These are phyloP conservation scores for Entomobrya multifasciata DNA, from an alignment of 2,888 invertebrate species.

Conservation along the genomic window DNA sequence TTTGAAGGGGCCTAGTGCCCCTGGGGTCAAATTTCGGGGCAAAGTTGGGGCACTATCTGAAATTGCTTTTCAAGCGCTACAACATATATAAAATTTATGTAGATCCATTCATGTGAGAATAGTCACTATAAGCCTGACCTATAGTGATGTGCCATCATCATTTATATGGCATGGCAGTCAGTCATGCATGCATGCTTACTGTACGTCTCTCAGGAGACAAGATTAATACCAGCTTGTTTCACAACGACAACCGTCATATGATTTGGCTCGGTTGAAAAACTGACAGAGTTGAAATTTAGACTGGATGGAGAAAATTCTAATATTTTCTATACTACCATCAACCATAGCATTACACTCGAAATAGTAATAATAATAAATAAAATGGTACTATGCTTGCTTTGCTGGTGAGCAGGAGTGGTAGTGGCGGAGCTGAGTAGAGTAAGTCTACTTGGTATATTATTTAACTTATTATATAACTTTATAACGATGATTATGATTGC, in stretches of 20 bases:
- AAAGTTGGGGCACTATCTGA: too few relatives aligned
- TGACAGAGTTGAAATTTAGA: constrained; percentile 32
- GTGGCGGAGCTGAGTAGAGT: too few relatives aligned
- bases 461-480: too few relatives aligned
- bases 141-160: constrained; percentile 57
- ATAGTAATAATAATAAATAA: constrained; percentile 5
- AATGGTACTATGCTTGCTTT: neutral
- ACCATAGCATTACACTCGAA: constrained; percentile 33
- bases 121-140: neutral
- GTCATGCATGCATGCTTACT: constrained; percentile 64
- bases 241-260: constrained; percentile 42
- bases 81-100: too few relatives aligned
- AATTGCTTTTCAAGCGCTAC: too few relatives aligned
- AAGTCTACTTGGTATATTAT: too few relatives aligned
- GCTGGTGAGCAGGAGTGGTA: too few relatives aligned
- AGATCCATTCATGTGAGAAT: neutral
- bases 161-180: constrained; percentile 52
- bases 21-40: too few relatives aligned
- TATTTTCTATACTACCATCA: too few relatives aligned
- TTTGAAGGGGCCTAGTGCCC: too few relatives aligned
- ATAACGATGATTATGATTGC: too few relatives aligned
- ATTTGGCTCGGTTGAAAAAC: too few relatives aligned
- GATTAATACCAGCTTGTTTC: constrained; percentile 61
- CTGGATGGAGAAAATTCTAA: constrained; percentile 21
- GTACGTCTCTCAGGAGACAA: constrained; percentile 64